Percentiles rank a stretch among this genome's conserved stretches.
These are phyloP conservation scores for Leptopilina myrica DNA, from an alignment of 2,888 invertebrate genomes.

Conservation along the genomic window DNA sequence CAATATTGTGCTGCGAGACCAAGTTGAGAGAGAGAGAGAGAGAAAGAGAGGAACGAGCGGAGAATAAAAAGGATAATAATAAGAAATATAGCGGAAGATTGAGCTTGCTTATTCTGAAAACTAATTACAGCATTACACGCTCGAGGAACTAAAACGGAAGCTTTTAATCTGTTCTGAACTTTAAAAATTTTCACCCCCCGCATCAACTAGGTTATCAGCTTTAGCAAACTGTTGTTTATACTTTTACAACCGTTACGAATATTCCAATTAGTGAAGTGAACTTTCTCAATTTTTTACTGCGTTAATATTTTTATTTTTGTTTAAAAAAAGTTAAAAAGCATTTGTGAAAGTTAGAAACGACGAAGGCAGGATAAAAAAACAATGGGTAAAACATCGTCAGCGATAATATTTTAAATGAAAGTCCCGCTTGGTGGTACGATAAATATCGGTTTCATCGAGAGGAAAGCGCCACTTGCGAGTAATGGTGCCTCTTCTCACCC, in stretches of 20 bases:
- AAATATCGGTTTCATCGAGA: constrained; percentile 73
- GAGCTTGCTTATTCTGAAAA: constrained; percentile 37
- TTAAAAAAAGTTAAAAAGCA: neutral
- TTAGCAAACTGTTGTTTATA: constrained; percentile 30
- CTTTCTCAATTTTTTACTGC: neutral
- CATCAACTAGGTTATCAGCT: constrained; percentile 30
- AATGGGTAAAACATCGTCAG: constrained; percentile 64
- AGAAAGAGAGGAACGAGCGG: constrained; percentile 44
- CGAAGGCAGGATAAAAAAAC: neutral
- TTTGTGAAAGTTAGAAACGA: too few relatives aligned
- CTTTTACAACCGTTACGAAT: constrained; percentile 30
- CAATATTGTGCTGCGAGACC: constrained; percentile 66
- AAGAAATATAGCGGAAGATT: constrained; percentile 34
- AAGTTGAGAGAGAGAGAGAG: constrained; percentile 49
- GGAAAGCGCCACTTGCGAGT: constrained; percentile 75
- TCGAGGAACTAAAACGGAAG: constrained; percentile 40
- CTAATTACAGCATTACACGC: constrained; percentile 38
- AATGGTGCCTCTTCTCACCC: constrained; percentile 67
- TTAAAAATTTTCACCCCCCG: constrained; percentile 32
- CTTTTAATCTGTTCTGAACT: constrained; percentile 39
- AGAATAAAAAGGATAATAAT: constrained; percentile 42
- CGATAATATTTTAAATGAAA: constrained; percentile 74
- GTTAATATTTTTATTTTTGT: neutral
- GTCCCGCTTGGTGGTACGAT: constrained; percentile 66
- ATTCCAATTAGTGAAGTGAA: constrained; percentile 27